Evolutionary conservation across 2,888 invertebrate species (phyloP).

Genomic region (Apodemia mormo): DNA sequence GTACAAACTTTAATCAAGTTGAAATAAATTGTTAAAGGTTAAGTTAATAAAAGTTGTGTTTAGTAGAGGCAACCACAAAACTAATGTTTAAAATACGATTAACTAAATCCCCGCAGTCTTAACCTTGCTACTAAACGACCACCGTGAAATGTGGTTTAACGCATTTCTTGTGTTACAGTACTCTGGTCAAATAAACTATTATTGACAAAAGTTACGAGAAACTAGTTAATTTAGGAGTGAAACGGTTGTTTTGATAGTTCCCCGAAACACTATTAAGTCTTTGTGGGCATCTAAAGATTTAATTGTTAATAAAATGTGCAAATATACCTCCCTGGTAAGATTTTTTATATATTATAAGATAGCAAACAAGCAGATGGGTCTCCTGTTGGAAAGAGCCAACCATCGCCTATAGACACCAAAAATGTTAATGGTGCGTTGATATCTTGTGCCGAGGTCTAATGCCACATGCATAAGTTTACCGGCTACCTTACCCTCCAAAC

Average conservation of each 20-base stretch:
- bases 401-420: no score
- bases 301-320: constrained; percentile 46
- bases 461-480: no score
- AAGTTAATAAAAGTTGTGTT: not conserved
- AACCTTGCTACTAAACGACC: constrained; percentile 1
- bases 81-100: not conserved
- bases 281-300: constrained; percentile 14
- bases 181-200: constrained; percentile 37
- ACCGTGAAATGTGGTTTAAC: constrained; percentile 20
- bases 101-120: not conserved
- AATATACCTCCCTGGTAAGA: constrained; percentile 35
- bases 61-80: not conserved
- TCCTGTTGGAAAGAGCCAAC: no score
- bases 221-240: constrained; percentile 48
- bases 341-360: no score
- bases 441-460: no score
- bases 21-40: not conserved
- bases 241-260: constrained; percentile 46
- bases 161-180: constrained; percentile 7
- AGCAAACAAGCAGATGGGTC: no score
- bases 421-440: no score
- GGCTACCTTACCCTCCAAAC: no score
- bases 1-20: not conserved
- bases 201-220: constrained; percentile 42
- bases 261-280: constrained; percentile 6